These are phyloP conservation scores for Sminthurinus aureus DNA, from an alignment of 2,888 invertebrate species.

Conservation along the genomic window DNA sequence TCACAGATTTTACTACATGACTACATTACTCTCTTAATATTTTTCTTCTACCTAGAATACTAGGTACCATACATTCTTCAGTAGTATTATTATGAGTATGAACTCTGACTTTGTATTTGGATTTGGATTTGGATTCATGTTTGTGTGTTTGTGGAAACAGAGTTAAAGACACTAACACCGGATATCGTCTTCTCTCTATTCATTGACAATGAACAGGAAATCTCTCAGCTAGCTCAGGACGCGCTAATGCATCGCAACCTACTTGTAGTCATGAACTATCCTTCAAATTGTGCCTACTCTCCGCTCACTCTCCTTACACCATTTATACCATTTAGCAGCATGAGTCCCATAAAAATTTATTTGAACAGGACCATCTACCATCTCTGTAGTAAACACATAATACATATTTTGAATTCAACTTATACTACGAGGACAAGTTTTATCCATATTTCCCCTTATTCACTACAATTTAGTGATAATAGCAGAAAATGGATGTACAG, in stretches of 20 bases:
- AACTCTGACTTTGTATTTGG: background rate
- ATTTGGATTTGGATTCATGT: background rate
- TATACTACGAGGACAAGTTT: background rate
- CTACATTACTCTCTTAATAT: background rate
- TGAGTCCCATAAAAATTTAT: constrained; percentile 10
- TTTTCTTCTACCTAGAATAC: background rate
- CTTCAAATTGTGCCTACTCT: background rate
- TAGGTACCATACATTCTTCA: too few relatives aligned
- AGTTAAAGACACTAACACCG: constrained; percentile 38
- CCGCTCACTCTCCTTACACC: background rate
- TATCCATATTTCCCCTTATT: background rate
- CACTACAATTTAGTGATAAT: background rate
- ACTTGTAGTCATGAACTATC: constrained; percentile 34
- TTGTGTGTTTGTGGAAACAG: background rate
- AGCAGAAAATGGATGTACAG: background rate
- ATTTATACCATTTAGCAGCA: background rate
- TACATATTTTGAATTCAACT: background rate
- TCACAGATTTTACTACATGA: background rate
- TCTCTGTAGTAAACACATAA: background rate
- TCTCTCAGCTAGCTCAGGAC: constrained; percentile 14
- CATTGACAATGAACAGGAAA: constrained; percentile 40
- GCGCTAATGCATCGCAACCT: constrained; percentile 35
- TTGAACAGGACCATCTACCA: background rate
- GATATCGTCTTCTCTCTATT: constrained; percentile 27
- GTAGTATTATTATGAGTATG: too few relatives aligned